Percentiles rank a stretch among this genome's conserved stretches.
These are phyloP conservation scores for Sinella curviseta DNA, from an alignment of 1,140 invertebrate genomes.

Conservation along the genomic window DNA sequence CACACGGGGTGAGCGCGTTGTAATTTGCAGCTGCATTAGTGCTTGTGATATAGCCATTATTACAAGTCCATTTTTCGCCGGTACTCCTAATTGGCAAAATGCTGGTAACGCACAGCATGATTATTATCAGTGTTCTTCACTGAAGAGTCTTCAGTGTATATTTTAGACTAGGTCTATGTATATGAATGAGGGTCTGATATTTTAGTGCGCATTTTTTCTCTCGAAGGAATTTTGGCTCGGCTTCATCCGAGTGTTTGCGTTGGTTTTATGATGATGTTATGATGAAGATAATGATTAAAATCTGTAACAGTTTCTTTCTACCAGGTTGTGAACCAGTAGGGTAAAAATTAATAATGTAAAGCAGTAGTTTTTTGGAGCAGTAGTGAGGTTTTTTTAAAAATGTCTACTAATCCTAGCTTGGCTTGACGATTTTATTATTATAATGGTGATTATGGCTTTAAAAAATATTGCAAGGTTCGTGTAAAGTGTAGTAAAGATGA, in stretches of 20 bases:
- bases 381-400: too few species aligned
- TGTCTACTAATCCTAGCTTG: background rate
- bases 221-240: too few species aligned
- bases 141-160: too few species aligned
- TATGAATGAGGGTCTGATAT: too few species aligned
- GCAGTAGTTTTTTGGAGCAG: background rate
- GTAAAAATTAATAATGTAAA: background rate
- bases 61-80: background rate
- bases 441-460: too few species aligned
- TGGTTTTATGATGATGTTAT: background rate
- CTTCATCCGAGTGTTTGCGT: too few species aligned
- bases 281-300: background rate
- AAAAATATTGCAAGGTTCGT: too few species aligned
- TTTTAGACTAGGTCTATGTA: too few species aligned
- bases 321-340: background rate
- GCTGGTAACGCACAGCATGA: background rate
- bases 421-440: too few species aligned
- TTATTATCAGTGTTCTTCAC: too few species aligned
- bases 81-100: background rate
- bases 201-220: too few species aligned
- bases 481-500: background rate
- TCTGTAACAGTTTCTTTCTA: slow-evolving; percentile 20
- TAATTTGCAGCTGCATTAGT: background rate
- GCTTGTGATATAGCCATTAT: background rate
- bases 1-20: too few species aligned